Percentiles rank a stretch among this genome's conserved stretches.
Evolutionary conservation across 2,113 vertebrate genomes (phyloP).

Genomic region (Myocastor coypus): DNA sequence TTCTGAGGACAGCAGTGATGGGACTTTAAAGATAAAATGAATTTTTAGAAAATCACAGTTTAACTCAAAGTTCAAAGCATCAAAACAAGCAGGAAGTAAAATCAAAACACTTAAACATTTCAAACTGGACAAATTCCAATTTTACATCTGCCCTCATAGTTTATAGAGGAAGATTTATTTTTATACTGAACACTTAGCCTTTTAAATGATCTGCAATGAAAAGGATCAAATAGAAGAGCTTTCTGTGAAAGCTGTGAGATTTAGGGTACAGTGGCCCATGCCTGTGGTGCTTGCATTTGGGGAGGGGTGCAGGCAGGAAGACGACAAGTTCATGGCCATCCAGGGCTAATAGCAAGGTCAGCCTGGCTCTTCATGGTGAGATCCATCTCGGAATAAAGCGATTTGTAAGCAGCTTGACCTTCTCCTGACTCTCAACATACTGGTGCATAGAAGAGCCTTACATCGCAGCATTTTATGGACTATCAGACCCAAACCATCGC

Average conservation of each 20-base stretch:
- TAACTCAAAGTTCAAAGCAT: constrained; percentile 60
- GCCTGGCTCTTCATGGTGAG: background rate
- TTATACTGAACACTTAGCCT: background rate
- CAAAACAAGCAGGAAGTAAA: constrained; percentile 58
- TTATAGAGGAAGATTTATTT: constrained; percentile 54
- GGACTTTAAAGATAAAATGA: background rate
- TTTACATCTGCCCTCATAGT: constrained; percentile 18
- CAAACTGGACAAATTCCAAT: constrained; percentile 49
- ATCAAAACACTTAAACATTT: constrained; percentile 47
- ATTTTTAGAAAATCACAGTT: constrained; percentile 40
- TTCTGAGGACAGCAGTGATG: background rate
- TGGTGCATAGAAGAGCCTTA: background rate
- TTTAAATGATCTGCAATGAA: background rate
- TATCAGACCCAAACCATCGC: background rate
- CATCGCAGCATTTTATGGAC: background rate
- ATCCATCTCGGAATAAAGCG: background rate
- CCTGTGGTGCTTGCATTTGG: background rate
- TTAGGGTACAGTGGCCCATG: background rate
- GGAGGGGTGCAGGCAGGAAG: background rate
- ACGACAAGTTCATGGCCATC: background rate
- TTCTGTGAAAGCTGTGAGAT: background rate
- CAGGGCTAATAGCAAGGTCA: background rate
- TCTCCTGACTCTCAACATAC: background rate
- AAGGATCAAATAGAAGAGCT: constrained; percentile 34
- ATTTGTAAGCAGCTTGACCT: background rate